A percentile compares a stretch with the other conserved stretches of the same genome.
These are phyloP conservation scores for Plebejus melissa DNA, from an alignment of 2,888 invertebrate species.

Conservation along the genomic window DNA sequence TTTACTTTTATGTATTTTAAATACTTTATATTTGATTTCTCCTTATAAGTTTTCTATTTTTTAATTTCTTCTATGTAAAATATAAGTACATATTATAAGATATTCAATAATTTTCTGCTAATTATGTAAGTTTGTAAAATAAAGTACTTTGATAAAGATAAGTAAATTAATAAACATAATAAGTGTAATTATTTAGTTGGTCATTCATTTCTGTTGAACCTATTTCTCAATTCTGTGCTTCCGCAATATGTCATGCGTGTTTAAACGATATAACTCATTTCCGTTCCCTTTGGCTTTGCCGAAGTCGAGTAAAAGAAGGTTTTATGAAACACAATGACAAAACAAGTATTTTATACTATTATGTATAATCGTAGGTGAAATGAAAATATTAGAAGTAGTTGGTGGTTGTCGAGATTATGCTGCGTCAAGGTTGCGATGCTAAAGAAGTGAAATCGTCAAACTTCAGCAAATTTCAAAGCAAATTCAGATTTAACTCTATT, in stretches of 20 bases:
- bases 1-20: conserved; percentile 14
- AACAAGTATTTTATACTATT: not conserved
- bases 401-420: too few species aligned
- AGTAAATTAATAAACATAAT: not conserved
- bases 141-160: not conserved
- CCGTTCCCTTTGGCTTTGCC: not conserved
- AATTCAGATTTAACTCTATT: too few species aligned
- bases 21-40: not conserved
- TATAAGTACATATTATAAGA: not conserved
- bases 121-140: not conserved
- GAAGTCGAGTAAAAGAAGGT: not conserved
- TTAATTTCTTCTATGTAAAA: not conserved
- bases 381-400: too few species aligned
- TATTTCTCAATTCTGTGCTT: not conserved
- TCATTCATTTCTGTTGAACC: not conserved
- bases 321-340: not conserved
- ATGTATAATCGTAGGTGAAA: not conserved
- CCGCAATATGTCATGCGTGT: too few species aligned
- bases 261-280: too few species aligned
- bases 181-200: not conserved
- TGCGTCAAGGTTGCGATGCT: too few species aligned
- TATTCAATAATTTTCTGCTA: not conserved
- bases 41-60: not conserved
- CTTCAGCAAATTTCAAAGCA: too few species aligned
- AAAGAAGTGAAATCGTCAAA: too few species aligned